Evolutionary conservation across 2,113 vertebrate species (phyloP), one percentile per base, ranked within the genome.

Genomic region (Pituophis catenifer): DNA sequence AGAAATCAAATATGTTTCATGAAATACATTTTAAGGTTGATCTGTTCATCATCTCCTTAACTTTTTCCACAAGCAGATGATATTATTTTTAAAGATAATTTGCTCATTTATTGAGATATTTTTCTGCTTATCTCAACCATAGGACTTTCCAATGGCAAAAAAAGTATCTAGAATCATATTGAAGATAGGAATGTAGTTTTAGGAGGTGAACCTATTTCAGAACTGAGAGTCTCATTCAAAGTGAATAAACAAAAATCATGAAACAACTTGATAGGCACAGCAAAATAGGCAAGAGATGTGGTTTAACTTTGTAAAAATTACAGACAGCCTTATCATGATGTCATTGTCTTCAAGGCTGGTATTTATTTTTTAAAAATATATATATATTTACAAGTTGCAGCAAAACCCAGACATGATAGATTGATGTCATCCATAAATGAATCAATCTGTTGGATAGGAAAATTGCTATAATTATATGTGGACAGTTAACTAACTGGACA

Each of bases 261-360:
- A 62, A 86, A 87, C 19, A 91, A 33, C 8, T 9, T 52, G 7
- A 65, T 38, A 70, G 50, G 38, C 11, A 23, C 38, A 86, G 8
- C 58, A 92, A 44, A 0, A 11, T 21, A 15, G 38, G 44, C 21
- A 75, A 88, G 29, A 50, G 11, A 8, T 50, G 48, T 26, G 44
- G 44, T 54, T 29, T 90, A 23, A 52, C 5, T 29, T 9, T 9
- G 13, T 48, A 26, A 88, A 52, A 86, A 70, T 75, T 90, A 90
- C 81, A 92, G 75, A 88, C 81, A 58, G 13, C 26, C 58, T 65
- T 62, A 89, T 23, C 48, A 52, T 93, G 90, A 94, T 48, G 87
- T 89, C 88, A 92, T 87, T 9, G 23, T 8, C 12, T 81, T 65
- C 50, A 88, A 59, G 38, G 29, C 6, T 11, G 23, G 52, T 50